These are phyloP conservation scores for Enteromius fasciolatus DNA, from an alignment of 2,797 vertebrate species.

Conservation along the genomic window DNA sequence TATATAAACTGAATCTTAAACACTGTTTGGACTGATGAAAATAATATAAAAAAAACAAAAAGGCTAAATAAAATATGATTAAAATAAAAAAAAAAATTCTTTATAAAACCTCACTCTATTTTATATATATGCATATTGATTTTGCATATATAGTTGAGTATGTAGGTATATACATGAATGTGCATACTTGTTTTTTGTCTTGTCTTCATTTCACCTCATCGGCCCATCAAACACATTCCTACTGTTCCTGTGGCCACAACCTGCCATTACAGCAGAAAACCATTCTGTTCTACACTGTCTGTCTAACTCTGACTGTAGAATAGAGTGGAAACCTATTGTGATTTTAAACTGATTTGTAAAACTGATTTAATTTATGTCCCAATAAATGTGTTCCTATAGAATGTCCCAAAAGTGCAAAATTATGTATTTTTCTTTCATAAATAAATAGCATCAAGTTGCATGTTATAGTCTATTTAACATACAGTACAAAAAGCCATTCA, in stretches of 20 bases:
- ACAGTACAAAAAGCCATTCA: background rate
- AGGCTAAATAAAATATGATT: constrained; percentile 66
- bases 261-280: constrained; percentile 74
- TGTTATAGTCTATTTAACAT: background rate
- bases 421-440: constrained; percentile 45
- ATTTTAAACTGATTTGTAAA: constrained; percentile 47
- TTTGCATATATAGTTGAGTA: constrained; percentile 79
- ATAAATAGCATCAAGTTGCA: background rate
- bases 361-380: constrained; percentile 10
- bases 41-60: constrained; percentile 56
- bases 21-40: constrained; percentile 54
- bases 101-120: constrained; percentile 83
- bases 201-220: constrained; percentile 65
- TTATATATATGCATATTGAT: constrained; percentile 78
- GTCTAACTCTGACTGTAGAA: constrained; percentile 76
- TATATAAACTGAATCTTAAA: constrained; percentile 32
- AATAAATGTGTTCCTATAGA: constrained; percentile 71
- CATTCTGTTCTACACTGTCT: constrained; percentile 69
- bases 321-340: constrained; percentile 73
- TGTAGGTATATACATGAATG: constrained; percentile 67
- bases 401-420: constrained; percentile 71
- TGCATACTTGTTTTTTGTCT: constrained; percentile 73
- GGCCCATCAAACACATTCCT: constrained; percentile 55
- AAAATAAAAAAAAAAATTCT: constrained; percentile 67
- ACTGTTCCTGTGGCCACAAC: constrained; percentile 64